phyloP scores from a whole-genome alignment of 2,888 invertebrate genomes.

The Cenopis cana region DNA sequence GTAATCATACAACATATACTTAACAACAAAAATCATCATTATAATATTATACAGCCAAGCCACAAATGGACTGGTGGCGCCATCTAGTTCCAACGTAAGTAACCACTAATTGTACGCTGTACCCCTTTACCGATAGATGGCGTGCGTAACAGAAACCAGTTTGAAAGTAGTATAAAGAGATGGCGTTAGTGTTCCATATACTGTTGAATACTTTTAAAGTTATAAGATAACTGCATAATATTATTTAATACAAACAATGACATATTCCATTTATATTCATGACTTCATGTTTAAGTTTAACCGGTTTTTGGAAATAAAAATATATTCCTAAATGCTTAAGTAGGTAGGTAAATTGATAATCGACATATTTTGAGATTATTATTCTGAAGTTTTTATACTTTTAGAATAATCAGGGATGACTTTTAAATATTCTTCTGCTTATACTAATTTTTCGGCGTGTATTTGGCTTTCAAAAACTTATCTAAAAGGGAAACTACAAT shows the following conservation, averaged over 20 bases:
- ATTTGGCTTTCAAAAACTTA: not conserved
- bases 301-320: not conserved
- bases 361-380: no score
- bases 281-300: not conserved
- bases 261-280: not conserved
- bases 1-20: slow-evolving; percentile 2
- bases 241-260: slow-evolving; percentile 5
- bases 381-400: not conserved
- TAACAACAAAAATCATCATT: slow-evolving; percentile 6
- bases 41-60: not conserved
- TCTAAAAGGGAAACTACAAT: not conserved
- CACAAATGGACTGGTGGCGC: slow-evolving; percentile 6
- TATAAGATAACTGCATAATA: not conserved
- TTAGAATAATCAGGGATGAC: not conserved
- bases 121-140: slow-evolving; percentile 14
- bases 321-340: no score
- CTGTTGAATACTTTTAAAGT: no score
- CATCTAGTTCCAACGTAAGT: slow-evolving; percentile 25
- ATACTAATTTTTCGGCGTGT: not conserved
- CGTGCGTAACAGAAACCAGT: slow-evolving; percentile 7
- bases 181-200: slow-evolving; percentile 19
- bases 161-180: slow-evolving; percentile 12
- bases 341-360: no score
- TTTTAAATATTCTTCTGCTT: not conserved
- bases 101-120: slow-evolving; percentile 9